These are phyloP conservation scores for Mus caroli DNA, from an alignment of 2,797 vertebrate genomes.

Conservation along the genomic window DNA sequence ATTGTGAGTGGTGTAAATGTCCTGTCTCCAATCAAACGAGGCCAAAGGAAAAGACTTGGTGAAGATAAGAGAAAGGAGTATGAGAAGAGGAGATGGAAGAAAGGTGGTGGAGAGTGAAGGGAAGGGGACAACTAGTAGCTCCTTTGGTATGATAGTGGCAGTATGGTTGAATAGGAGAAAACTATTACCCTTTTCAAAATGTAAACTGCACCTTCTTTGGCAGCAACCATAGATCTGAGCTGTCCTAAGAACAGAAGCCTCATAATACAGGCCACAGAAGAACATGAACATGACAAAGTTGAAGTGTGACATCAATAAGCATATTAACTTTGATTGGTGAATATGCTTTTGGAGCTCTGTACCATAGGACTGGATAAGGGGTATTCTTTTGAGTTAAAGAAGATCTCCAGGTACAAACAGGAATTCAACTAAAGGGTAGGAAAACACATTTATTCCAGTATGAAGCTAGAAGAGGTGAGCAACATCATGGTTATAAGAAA, in stretches of 20 bases:
- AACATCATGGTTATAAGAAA: neutral
- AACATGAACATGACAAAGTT: neutral
- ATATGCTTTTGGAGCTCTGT: neutral
- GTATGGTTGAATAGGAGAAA: neutral
- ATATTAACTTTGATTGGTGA: neutral
- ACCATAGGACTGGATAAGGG: too few species aligned
- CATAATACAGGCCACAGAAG: neutral
- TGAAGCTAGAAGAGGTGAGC: neutral
- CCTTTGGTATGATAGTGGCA: neutral
- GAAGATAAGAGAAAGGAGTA: neutral
- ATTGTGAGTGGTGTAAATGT: neutral
- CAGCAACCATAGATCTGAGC: neutral
- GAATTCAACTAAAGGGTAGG: neutral
- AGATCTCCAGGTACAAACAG: neutral
- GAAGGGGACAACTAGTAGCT: neutral
- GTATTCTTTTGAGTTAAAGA: neutral
- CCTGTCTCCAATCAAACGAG: neutral
- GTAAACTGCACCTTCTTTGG: neutral
- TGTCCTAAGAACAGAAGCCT: neutral
- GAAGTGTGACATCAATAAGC: neutral
- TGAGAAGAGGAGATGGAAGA: neutral
- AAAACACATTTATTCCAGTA: neutral
- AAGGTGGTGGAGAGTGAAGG: neutral
- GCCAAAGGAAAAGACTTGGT: neutral
- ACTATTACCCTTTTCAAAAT: neutral